Base-by-base conservation (phyloP, 2,797 vertebrate species). In the Microctenopoma lineatum region DNA sequence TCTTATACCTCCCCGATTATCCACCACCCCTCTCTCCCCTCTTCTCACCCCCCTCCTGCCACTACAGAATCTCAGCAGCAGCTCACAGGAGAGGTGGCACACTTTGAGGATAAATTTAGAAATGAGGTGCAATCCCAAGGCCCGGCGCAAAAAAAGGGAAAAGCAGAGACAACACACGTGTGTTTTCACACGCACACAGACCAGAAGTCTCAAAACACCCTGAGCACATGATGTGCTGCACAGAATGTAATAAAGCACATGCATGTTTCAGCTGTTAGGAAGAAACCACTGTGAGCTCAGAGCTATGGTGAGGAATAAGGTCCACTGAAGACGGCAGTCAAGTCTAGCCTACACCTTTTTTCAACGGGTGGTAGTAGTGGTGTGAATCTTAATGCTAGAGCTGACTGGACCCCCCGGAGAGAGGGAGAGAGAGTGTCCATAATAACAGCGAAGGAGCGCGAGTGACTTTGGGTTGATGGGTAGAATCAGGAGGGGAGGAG, bases 51-150 rank as follows among this genome's bases (percentile, higher is more conserved):
- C 48, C 56, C 65, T 52, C 69, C 76, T 79, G 62, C 61, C 73
- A 82, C 85, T 75, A 91, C 89, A 93, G 93, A 89, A 94, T 96
- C 94, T 90, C 87, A 95, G 93, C 90, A 94, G 93, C 93, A 93
- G 95, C 95, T 95, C 94, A 92, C 95, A 95, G 79, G 96, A 96
- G 95, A 96, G 95, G 94, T 96, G 96, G 94, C 95, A 96, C 83
- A 95, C 94, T 96, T 96, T 95, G 90, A 92, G 90, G 93, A 93
- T 66, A 85, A 95, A 95, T 96, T 95, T 91, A 95, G 95, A 94
- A 92, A 93, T 93, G 92, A 87, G 92, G 91, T 93, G 83, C 89
- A 92, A 94, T 94, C 92, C 90, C 78, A 92, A 83, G 90, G 90
- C 90, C 90, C 84, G 42, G 77, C 75, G 63, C 72, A 71, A 72